Evolutionary conservation across 2,797 vertebrate species (phyloP).

Genomic region (Acomys russatus): DNA sequence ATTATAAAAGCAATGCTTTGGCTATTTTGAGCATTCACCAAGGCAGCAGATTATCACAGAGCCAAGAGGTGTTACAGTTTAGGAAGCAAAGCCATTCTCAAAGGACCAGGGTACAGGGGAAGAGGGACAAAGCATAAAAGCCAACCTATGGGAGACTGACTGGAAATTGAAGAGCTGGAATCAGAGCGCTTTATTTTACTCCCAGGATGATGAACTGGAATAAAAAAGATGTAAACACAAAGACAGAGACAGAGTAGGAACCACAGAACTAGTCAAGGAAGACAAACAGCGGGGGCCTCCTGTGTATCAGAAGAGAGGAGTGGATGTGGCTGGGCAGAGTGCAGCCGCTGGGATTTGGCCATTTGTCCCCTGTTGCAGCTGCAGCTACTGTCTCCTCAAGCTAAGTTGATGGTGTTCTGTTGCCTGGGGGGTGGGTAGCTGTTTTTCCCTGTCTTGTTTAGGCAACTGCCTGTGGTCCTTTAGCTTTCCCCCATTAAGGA

Average conservation of each 20-base stretch:
- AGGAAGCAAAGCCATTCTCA: slow-evolving; percentile 86
- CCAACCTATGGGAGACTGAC: slow-evolving; percentile 97
- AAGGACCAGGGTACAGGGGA: not conserved
- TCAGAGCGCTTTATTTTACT: slow-evolving; percentile 98
- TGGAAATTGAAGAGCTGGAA: slow-evolving; percentile 97
- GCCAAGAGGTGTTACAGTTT: slow-evolving; percentile 54
- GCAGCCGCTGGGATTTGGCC: not conserved
- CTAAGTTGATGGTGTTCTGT: not conserved
- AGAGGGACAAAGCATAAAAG: slow-evolving; percentile 88
- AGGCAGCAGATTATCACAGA: slow-evolving; percentile 60
- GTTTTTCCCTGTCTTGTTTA: not conserved
- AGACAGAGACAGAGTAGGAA: slow-evolving; percentile 85
- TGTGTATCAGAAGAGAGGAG: slow-evolving; percentile 6
- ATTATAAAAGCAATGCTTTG: slow-evolving; percentile 51
- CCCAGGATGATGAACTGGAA: slow-evolving; percentile 97
- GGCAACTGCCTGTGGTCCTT: not conserved
- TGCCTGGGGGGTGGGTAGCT: not conserved
- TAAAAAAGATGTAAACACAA: slow-evolving; percentile 85
- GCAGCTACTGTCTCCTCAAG: not conserved
- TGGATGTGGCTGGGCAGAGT: not conserved
- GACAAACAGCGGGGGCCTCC: slow-evolving; percentile 64
- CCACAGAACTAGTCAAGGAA: slow-evolving; percentile 78
- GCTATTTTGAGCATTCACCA: slow-evolving; percentile 69
- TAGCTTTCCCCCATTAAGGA: not conserved
- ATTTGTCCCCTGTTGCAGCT: not conserved